These are phyloP conservation scores for Pyrrhosoma nymphula DNA, from an alignment of 2,888 invertebrate species.

Conservation along the genomic window DNA sequence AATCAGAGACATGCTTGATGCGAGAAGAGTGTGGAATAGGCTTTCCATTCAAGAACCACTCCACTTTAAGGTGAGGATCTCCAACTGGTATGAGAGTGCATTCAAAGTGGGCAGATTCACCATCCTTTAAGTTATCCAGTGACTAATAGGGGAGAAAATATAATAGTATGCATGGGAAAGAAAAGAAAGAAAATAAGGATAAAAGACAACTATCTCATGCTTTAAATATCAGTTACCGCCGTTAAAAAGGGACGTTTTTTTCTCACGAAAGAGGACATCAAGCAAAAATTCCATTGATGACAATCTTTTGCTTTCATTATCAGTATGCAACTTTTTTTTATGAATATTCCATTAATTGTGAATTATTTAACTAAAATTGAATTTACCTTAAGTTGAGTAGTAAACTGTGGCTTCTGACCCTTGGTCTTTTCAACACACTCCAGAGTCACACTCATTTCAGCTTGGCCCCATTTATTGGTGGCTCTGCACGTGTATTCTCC, in stretches of 20 bases:
- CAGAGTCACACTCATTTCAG: slow-evolving; percentile 90
- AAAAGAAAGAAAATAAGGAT: background rate
- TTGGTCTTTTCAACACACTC: slow-evolving; percentile 91
- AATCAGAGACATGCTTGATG: slow-evolving; percentile 96
- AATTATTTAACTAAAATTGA: background rate
- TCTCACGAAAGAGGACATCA: background rate
- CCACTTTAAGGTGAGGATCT: slow-evolving; percentile 95
- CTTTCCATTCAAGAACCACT: slow-evolving; percentile 98
- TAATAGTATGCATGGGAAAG: background rate
- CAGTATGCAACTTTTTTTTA: background rate
- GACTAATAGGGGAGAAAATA: slow-evolving; percentile 79
- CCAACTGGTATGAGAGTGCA: slow-evolving; percentile 96
- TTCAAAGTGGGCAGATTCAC: slow-evolving; percentile 96
- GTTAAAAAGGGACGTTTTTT: background rate
- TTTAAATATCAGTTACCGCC: background rate
- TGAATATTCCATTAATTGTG: background rate
- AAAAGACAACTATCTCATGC: background rate
- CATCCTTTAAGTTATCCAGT: slow-evolving; percentile 92
- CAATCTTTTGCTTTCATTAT: background rate
- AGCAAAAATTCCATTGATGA: background rate
- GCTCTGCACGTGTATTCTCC: slow-evolving; percentile 94
- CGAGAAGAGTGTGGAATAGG: slow-evolving; percentile 93
- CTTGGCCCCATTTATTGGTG: slow-evolving; percentile 92
- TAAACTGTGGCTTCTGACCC: slow-evolving; percentile 93
- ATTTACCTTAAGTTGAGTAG: slow-evolving; percentile 86